Evolutionary conservation across 2,888 invertebrate genomes (phyloP).

Genomic region (Drosophila kambysellisi): DNA sequence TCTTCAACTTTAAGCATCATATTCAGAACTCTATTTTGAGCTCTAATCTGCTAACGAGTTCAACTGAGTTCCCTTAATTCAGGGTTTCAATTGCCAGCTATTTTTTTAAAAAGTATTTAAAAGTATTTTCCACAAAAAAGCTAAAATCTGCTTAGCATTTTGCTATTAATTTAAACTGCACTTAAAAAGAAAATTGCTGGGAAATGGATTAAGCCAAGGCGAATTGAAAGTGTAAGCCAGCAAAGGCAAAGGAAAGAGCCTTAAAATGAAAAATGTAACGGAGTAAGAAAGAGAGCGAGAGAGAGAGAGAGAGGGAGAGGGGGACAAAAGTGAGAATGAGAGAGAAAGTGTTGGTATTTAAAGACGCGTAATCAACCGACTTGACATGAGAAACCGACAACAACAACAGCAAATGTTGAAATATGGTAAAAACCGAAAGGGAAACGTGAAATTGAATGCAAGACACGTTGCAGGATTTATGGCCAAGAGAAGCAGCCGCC

Average conservation of each 20-base stretch:
- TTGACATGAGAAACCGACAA: conserved; percentile 28
- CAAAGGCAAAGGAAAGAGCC: neutral
- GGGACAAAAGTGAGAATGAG: neutral
- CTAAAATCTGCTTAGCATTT: neutral
- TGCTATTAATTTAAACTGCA: neutral
- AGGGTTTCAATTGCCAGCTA: neutral
- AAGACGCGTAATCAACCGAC: conserved; percentile 21
- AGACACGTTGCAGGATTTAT: conserved; percentile 73
- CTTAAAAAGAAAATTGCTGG: neutral
- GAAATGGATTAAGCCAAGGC: neutral
- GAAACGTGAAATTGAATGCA: conserved; percentile 67
- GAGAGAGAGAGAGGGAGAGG: neutral
- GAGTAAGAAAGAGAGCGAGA: neutral
- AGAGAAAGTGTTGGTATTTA: conserved; percentile 15
- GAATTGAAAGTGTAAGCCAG: neutral
- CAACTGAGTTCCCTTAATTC: neutral
- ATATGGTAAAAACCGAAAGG: conserved; percentile 24
- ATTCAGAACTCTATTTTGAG: neutral
- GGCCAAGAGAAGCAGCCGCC: conserved; percentile 59
- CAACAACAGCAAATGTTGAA: conserved; percentile 19
- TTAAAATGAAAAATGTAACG: neutral
- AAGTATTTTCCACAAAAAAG: neutral
- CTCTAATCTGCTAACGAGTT: neutral
- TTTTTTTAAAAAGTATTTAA: too few relatives aligned
- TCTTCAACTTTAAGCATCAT: neutral